These are phyloP conservation scores for Tinamus major DNA, from an alignment of 2,797 vertebrate species.

Conservation along the genomic window DNA sequence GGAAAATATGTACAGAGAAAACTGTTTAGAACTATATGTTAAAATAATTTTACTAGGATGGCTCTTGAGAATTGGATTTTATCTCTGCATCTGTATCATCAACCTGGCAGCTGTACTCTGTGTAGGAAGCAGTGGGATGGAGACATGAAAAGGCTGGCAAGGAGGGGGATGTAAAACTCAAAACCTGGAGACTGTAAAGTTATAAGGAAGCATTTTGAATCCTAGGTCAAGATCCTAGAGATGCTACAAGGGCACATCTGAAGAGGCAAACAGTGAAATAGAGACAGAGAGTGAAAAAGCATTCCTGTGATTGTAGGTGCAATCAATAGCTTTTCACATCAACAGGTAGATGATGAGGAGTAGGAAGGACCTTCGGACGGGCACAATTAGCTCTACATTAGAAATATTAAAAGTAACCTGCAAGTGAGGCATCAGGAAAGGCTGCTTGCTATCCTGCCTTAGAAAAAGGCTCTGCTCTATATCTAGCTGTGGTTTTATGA, in stretches of 20 bases:
- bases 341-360: not conserved
- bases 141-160: slow-evolving; percentile 44
- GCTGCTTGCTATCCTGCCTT: not conserved
- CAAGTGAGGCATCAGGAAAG: not conserved
- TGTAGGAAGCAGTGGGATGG: slow-evolving; percentile 62
- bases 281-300: not conserved
- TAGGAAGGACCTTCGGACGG: not conserved
- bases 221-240: not conserved
- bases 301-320: not conserved
- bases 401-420: not conserved
- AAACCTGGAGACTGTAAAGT: slow-evolving; percentile 6
- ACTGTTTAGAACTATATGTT: not conserved
- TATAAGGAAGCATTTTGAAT: not conserved
- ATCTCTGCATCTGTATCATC: slow-evolving; percentile 45
- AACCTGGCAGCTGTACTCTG: slow-evolving; percentile 51
- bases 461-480: not conserved
- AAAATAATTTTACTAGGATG: not conserved
- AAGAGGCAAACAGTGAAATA: not conserved
- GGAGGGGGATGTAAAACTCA: slow-evolving; percentile 16
- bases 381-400: not conserved
- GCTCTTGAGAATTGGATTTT: slow-evolving; percentile 14
- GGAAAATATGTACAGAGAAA: slow-evolving; percentile 1
- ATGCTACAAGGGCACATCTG: not conserved
- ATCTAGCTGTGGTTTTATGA: not conserved
- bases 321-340: not conserved